Base-by-base conservation (phyloP, 2,113 vertebrate genomes). In the Motacilla alba region DNA sequence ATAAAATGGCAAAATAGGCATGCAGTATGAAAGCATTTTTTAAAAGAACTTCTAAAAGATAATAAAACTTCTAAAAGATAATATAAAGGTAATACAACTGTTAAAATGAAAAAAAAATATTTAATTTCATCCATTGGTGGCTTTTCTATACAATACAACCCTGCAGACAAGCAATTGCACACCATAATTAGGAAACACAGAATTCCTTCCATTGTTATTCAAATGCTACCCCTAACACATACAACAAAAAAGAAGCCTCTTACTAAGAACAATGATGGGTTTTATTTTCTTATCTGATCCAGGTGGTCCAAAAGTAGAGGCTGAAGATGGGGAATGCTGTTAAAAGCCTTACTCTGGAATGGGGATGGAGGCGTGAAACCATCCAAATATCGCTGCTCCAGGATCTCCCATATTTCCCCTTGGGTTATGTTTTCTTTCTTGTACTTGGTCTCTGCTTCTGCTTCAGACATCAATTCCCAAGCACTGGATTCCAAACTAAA, bases 241-340 rank as follows among this genome's bases (percentile, higher is more conserved):
- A n/a, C 9, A 76, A 47, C 3, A 22, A 39, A 15, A 91, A 58
- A 17, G 10, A 55, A 49, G 1, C 5, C 3, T 67, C 27, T 67
- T 47, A 1, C 5, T 73, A 66, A 67, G 46, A 73, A 18, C 2
- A 55, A 3, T 30, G 3, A 39, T 44, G 5, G 1, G 0, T 1
- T 68, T 64, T 55, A 13, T 73, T 80, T 93, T 24, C 47, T 37
- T 35, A 11, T 78, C 56, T 82, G 15, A 62, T 31, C 15, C 27
- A 69, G 7, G 28, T 50, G 5, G 13, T 37, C 33, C 35, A n/a
- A 72, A 74, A 74, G 9, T 8, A 72, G 13, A 64, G 9, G 4
- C 8, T 60, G 68, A 75, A 35, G 11, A 19, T 63, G 21, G 21
- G 41, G 35, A 55, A 55, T 52, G 20, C 11, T 72, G 14, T 46